Evolutionary conservation across 2,797 vertebrate genomes (phyloP), one percentile per base, ranked within the genome.

Genomic region (Trachops cirrhosus): DNA sequence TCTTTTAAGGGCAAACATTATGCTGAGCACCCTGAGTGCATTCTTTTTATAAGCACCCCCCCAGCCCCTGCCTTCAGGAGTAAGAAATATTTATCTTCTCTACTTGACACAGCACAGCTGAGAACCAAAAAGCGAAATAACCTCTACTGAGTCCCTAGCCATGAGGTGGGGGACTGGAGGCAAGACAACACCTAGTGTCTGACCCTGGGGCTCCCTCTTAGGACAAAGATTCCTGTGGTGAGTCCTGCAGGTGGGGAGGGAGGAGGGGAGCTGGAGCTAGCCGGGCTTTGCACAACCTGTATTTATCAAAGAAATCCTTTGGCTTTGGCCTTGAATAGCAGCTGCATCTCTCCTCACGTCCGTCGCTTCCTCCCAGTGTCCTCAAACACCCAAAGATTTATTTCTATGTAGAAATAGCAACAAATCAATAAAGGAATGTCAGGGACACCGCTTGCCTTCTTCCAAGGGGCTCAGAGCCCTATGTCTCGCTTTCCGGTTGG

Each of bases 361-460:
- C 24, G 37, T 75, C 50, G 52, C 83, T 39, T n/a, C 80, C 18
- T 75, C 52, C 57, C 41, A 50, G 62, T n/a, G n/a, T 64, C n/a
- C 57, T 78, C 78, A 70, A 73, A 74, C 7, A 50, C 77, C 29
- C 21, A 19, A 18, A 32, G 50, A 46, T 37, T 77, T 71, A 32
- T 75, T 86, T 94, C 83, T 92, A 34, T n/a, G 93, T 86, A 50
- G 52, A 75, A 96, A 95, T 3, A 46, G 9, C 77, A 83, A 64
- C 21, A 89, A 54, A n/a, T 67, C 48, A 26, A 5, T 14, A 29
- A 44, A 88, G 52, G 11, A 24, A n/a, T 6, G 26, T 71, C 14
- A 50, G 73, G 41, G 64, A 12, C 4, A 0, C 14, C 0, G 4
- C 19, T 80, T 50, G 19, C 39, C 18, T 62, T 77, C 75, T 67